Conservation (phyloP, 2,113 vertebrate genomes). For the Nycticebus coucang region DNA sequence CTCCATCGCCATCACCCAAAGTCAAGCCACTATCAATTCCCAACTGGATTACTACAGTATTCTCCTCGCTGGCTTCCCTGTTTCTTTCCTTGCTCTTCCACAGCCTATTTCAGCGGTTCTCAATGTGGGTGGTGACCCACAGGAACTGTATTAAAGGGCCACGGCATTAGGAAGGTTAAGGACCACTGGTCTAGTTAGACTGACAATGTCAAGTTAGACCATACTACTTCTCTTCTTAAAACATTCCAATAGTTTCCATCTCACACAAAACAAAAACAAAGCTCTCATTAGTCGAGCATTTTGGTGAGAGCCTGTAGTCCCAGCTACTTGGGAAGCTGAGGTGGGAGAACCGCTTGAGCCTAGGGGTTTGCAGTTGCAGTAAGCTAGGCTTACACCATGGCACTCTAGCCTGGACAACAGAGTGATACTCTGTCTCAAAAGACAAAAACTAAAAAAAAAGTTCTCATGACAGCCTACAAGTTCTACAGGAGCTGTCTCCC, state of each 20-base stretch:
- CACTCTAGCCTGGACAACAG: no score
- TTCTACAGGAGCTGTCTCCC: neutral
- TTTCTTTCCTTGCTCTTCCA: neutral
- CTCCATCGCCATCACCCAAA: neutral
- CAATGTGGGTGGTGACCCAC: neutral
- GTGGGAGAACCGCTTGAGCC: no score
- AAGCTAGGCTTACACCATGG: no score
- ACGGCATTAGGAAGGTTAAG: no score
- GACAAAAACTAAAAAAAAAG: neutral
- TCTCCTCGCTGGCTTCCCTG: neutral
- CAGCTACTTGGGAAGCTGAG: no score
- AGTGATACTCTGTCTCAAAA: no score
- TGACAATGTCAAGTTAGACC: neutral
- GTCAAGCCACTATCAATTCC: neutral
- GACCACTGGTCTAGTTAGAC: no score
- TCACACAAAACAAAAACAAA: neutral
- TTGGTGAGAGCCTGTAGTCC: no score
- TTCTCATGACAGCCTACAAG: neutral
- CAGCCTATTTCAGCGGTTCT: neutral
- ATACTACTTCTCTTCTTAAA: neutral
- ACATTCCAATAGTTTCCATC: slow-evolving; percentile 2
- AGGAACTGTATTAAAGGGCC: no score
- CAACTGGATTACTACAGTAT: neutral
- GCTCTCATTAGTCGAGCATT: neutral
- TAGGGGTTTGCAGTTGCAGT: no score